Evolutionary conservation across 2,113 vertebrate species (phyloP), one percentile per base, ranked within the genome.

Genomic region (Pogona vitticeps): DNA sequence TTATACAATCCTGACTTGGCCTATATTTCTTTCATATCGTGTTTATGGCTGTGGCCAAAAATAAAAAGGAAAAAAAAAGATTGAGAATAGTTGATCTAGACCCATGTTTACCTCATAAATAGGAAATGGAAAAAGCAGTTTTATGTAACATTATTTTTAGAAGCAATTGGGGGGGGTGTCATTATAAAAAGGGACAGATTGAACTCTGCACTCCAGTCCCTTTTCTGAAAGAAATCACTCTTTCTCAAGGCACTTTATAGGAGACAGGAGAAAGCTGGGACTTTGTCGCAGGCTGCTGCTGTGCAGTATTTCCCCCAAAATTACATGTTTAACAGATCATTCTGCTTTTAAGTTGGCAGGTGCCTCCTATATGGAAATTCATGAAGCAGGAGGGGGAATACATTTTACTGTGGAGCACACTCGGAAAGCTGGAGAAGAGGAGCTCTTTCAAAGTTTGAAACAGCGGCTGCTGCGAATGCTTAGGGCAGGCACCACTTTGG

Each of bases 361-460:
- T 10, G 98, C 98, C 31, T 96, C 98, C 1, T 99, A 99, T 75
- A 99, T 99, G 99, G 98, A 99, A 1, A 98, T 99, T 88, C 98
- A 99, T 93, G 96, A 95, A 76, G 98, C 98, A 1, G 99, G 99
- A 2, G 99, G 98, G 52, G 99, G 98, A 38, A 99, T 99, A 91
- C 96, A 99, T 94, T 98, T 98, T 78, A 99, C 98, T 0, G 98
- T 99, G 94, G 96, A 97, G 88, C 96, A 96, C 93, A 99, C 98
- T 0, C 95, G 89, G 56, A 93, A 96, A 0, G 97, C 98, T 3
- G 77, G 92, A 0, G 94, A 97, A 84, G 94, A 97, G 0, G 96
- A 97, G 89, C 97, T 99, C 76, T 93, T 98, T 88, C 0, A 0
- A 7, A 92, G 95, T 8, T 93, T 99, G 56, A 91, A 93, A 90